Conservation (phyloP, 92 coral and sea anemone genomes). For the Anthopleura xanthogrammica region DNA sequence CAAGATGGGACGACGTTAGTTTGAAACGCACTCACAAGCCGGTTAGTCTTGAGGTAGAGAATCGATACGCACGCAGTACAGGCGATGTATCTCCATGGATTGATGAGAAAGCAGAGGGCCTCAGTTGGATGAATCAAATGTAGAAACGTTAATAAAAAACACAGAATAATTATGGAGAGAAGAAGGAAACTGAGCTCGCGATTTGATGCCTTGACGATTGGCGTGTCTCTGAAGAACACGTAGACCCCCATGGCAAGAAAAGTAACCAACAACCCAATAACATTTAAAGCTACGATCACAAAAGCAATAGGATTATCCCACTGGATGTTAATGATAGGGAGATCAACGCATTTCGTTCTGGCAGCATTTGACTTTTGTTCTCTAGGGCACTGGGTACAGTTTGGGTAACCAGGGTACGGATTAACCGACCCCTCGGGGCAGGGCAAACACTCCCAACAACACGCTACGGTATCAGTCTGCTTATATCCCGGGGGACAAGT, state of each 20-base stretch:
- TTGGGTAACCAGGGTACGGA: constrained; percentile 40
- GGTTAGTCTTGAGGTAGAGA: constrained; percentile 67
- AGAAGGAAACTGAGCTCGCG: constrained; percentile 69
- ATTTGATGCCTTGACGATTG: constrained; percentile 70
- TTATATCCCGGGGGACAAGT: constrained; percentile 63
- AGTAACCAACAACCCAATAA: constrained; percentile 48
- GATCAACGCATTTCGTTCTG: constrained; percentile 48
- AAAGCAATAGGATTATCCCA: constrained; percentile 54
- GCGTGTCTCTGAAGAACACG: constrained; percentile 44
- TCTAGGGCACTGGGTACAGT: constrained; percentile 58
- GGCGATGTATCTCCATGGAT: constrained; percentile 65
- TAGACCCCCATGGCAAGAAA: constrained; percentile 37
- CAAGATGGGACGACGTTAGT: constrained; percentile 46
- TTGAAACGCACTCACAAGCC: constrained; percentile 73
- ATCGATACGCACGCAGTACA: constrained; percentile 68
- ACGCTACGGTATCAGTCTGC: constrained; percentile 42
- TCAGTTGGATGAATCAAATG: constrained; percentile 56
- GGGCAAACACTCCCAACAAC: constrained; percentile 61
- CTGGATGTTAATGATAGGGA: constrained; percentile 54
- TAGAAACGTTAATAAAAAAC: constrained; percentile 59
- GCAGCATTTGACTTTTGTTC: constrained; percentile 46
- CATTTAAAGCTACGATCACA: constrained; percentile 27
- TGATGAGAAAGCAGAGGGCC: constrained; percentile 47
- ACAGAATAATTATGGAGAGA: constrained; percentile 50
- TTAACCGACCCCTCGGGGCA: constrained; percentile 59